Conservation (phyloP, 2,888 invertebrate genomes). For the Drosophila cracens region DNA sequence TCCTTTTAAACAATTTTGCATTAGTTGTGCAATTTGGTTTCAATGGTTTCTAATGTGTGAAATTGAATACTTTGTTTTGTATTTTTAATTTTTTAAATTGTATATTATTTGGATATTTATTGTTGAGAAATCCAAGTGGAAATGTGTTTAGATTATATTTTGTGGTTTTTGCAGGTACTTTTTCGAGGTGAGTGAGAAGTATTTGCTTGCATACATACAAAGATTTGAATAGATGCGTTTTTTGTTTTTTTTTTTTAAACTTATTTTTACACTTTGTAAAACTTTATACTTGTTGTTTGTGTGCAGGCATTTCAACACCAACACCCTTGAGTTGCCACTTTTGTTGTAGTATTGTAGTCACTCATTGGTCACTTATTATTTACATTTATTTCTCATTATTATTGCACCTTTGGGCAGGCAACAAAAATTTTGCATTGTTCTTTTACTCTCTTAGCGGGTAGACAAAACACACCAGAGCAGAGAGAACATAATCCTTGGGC, state of each 20-base stretch:
- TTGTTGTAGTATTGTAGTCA: conserved; percentile 1
- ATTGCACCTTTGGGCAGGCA: conserved; percentile 32
- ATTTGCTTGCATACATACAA: conserved; percentile 14
- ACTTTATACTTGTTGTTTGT: conserved; percentile 40
- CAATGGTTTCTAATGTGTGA: neutral
- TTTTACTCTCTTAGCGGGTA: conserved; percentile 18
- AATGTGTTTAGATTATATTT: conserved; percentile 14
- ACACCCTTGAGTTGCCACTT: neutral
- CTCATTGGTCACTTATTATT: conserved; percentile 5
- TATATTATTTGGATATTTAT: conserved; percentile 14
- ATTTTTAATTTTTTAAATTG: neutral
- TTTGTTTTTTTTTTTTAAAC: conserved; percentile 8
- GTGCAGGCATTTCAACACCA: conserved; percentile 15
- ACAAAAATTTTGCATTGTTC: conserved; percentile 44
- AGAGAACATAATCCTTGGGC: conserved; percentile 85
- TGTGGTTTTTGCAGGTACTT: conserved; percentile 73
- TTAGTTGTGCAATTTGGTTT: neutral
- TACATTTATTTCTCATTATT: conserved; percentile 1
- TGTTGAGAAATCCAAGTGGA: conserved; percentile 3
- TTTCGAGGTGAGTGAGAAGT: conserved; percentile 70
- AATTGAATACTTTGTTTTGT: neutral
- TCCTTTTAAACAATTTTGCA: neutral
- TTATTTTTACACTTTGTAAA: conserved; percentile 34
- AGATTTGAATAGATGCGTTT: neutral
- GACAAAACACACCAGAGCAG: conserved; percentile 61